Evolutionary conservation across 2,797 vertebrate species (phyloP).

Genomic region (Epinephelus awoara): DNA sequence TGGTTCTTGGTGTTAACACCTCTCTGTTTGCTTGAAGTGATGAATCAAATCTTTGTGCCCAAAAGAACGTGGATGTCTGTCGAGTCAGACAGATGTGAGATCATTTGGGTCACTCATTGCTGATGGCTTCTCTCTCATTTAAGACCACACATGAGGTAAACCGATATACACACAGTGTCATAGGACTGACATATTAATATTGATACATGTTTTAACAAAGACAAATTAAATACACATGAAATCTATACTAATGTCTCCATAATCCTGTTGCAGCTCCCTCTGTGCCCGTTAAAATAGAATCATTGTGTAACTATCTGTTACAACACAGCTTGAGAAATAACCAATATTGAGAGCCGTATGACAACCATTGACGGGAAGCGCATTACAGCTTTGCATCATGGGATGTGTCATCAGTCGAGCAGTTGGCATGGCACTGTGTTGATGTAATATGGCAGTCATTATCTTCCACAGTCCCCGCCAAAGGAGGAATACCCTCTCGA

Average conservation of each 20-base stretch:
- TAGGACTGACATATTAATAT: constrained; percentile 22
- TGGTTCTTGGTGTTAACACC: neutral
- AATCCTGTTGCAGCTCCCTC: constrained; percentile 37
- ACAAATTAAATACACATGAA: constrained; percentile 41
- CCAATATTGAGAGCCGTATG: constrained; percentile 52
- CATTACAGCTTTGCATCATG: constrained; percentile 77
- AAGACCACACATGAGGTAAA: constrained; percentile 37
- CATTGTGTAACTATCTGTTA: constrained; percentile 51
- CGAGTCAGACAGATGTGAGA: constrained; percentile 1
- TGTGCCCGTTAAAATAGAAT: constrained; percentile 51
- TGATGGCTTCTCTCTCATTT: constrained; percentile 27
- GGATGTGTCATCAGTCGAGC: constrained; percentile 75
- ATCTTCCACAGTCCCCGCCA: constrained; percentile 77
- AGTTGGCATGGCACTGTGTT: constrained; percentile 80
- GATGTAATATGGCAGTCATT: constrained; percentile 86
- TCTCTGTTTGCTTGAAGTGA: neutral
- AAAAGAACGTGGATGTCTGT: neutral
- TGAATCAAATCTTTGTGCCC: neutral
- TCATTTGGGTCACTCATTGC: neutral
- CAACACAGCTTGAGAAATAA: constrained; percentile 59
- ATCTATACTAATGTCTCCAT: constrained; percentile 39
- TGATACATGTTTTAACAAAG: constrained; percentile 32
- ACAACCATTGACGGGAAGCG: constrained; percentile 68
- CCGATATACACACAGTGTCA: constrained; percentile 23
- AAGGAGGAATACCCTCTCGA: constrained; percentile 82